Evolutionary conservation across 1,140 invertebrate genomes (phyloP), one percentile per base, ranked within the genome.

Genomic region (Trichonephila inaurata): DNA sequence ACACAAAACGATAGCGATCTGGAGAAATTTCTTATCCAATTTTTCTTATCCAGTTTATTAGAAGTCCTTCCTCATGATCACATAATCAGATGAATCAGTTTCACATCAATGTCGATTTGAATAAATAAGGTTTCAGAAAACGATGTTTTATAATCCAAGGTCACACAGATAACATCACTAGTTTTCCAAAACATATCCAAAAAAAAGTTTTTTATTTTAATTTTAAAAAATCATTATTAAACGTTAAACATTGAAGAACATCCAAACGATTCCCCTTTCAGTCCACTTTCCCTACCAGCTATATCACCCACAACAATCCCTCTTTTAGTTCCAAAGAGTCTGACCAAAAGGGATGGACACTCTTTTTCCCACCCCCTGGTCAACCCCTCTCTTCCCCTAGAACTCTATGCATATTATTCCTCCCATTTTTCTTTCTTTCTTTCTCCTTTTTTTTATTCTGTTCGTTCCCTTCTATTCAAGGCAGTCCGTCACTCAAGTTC

Each of bases 341-440:
- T 89, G 88, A 72, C 91, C 91, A 92, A 92, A 92, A 92, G 91
- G 91, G 91, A 85, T 69, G 83, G 82, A 62, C 91, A 92, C 60
- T 72, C 51, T 64, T 58, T n/a, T 51, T 77, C 28, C 51, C 72
- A 24, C 83, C 82, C 60, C 83, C 62, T 82, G 24, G 66, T 82
- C 83, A 33, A 62, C 62, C 64, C 40, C 40, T 77, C 81, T 62
- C 64, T 64, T 60, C 83, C 72, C 72, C 72, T 16, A 77, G 62
- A 77, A 40, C 72, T 77, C 19, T 72, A 66, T 85, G 61, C 90
- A 87, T 87, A 87, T 87, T 87, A 72, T 86, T 87, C 91, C 64
- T 69, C 66, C 83, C 83, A 87, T 92, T 58, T 83, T 91, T 83
- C 69, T 91, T 83, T 91, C 21, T 18, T 40, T 83, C 62, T 21